Base-by-base conservation (phyloP, 1,140 invertebrate genomes). In the Tenebrio molitor region DNA sequence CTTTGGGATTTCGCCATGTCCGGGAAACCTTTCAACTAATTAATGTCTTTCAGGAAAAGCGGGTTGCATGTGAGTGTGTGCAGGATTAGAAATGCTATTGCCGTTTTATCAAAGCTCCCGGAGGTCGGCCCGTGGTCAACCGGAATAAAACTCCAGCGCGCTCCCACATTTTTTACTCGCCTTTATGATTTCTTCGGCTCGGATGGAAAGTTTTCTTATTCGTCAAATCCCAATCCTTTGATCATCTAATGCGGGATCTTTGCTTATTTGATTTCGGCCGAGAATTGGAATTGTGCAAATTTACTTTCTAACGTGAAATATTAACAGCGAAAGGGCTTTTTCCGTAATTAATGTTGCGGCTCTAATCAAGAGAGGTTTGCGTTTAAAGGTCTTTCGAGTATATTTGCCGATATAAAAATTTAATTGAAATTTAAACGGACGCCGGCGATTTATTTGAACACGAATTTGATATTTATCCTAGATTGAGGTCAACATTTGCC, bases 21-120 rank as follows among this genome's bases (percentile, higher is more conserved):
- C 53, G 19, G 14, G 41, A 62, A 71, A 71, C 69, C 69, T 71
- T 71, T 71, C 69, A 71, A 53, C 69, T 71, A 71, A 71, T 71
- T 71, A 71, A 71, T 64, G 69, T 71, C 69, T 71, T 71, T 71
- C 44, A 71, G 53, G 69, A 44, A 53, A 41, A 71, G 34, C 69
- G 17, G 21, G 42, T 58, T 58, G 50, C 15, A 58, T 29, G 50
- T 19, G 44, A 50, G 3, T 14, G 42, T 46, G 44, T 34, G 8
- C 14, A 5, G 39, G 69, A 71, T 71, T 64, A 71, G 53, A 25
- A 58, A 63, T 29, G 46, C 58, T 46, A 29, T 62, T 63, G 69
- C 44, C 25, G 25, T 46, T 53, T 16, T 41, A 58, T 58, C 21
- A 58, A 58, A 58, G 50, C 50, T 15, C 50, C 16, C 19, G 17